Conservation (phyloP, 1,140 invertebrate species). For the Pseudoatta argentina region DNA sequence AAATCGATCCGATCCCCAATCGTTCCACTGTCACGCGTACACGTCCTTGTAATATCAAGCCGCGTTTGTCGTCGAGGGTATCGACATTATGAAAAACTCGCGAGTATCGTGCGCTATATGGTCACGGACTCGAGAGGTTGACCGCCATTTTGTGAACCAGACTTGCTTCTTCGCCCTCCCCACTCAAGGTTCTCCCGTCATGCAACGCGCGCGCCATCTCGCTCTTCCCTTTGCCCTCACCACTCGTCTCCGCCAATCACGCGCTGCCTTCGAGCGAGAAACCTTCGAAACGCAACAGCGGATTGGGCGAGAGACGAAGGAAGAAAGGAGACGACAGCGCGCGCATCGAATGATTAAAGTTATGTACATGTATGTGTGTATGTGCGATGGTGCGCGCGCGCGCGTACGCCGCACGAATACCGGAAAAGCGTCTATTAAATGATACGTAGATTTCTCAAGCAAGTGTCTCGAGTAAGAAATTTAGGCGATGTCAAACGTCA, state of each 20-base stretch:
- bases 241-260: not conserved
- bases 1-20: slow-evolving; percentile 63
- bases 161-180: slow-evolving; percentile 79
- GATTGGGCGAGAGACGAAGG: not conserved
- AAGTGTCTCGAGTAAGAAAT: not conserved
- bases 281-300: not conserved
- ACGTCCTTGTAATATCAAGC: slow-evolving; percentile 70
- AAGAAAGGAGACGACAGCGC: not conserved
- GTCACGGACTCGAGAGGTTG: slow-evolving; percentile 77
- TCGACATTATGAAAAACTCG: slow-evolving; percentile 80
- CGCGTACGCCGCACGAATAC: not conserved
- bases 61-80: slow-evolving; percentile 57
- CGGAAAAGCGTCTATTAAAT: slow-evolving; percentile 19
- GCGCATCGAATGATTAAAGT: not conserved
- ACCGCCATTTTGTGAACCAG: slow-evolving; percentile 84
- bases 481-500: not conserved
- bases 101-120: slow-evolving; percentile 83
- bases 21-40: slow-evolving; percentile 60
- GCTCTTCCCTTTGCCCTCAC: not conserved
- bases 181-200: slow-evolving; percentile 67
- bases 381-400: too few relatives aligned
- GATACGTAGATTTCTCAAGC: slow-evolving; percentile 15
- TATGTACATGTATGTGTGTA: not conserved
- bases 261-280: too few relatives aligned
- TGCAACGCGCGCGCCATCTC: slow-evolving; percentile 75